Conservation (phyloP, 2,888 invertebrate genomes). For the Tyria jacobaeae region DNA sequence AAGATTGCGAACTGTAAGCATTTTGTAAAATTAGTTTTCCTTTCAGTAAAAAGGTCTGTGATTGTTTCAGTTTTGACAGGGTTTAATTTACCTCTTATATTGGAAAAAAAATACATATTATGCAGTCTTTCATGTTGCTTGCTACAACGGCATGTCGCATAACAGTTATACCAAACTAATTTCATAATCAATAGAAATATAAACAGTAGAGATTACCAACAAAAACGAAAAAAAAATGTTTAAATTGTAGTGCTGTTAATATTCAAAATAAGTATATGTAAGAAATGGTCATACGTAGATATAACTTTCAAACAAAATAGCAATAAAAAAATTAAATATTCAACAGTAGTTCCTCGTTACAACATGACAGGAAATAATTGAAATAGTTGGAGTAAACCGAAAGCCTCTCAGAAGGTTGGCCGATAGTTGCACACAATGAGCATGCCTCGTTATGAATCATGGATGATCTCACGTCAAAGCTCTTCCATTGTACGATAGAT, state of each 20-base stretch:
- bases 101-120: too few relatives aligned
- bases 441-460: slow-evolving; percentile 23
- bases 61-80: background rate
- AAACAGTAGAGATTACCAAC: too few relatives aligned
- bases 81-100: background rate
- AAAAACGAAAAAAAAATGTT: background rate
- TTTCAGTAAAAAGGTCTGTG: background rate
- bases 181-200: too few relatives aligned
- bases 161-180: too few relatives aligned
- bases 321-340: background rate
- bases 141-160: background rate
- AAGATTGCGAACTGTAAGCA: background rate
- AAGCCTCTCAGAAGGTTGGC: slow-evolving; percentile 21
- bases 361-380: slow-evolving; percentile 38
- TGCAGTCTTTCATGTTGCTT: background rate
- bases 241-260: background rate
- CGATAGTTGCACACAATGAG: slow-evolving; percentile 15
- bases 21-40: background rate
- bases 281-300: background rate
- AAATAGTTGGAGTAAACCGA: slow-evolving; percentile 17
- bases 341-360: slow-evolving; percentile 11
- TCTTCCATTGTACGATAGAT: slow-evolving; percentile 33
- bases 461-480: slow-evolving; percentile 28
- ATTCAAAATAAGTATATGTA: background rate
- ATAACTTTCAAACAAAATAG: background rate